phyloP scores from a whole-genome alignment of 2,113 vertebrate species.

The Pollachius pollachius region DNA sequence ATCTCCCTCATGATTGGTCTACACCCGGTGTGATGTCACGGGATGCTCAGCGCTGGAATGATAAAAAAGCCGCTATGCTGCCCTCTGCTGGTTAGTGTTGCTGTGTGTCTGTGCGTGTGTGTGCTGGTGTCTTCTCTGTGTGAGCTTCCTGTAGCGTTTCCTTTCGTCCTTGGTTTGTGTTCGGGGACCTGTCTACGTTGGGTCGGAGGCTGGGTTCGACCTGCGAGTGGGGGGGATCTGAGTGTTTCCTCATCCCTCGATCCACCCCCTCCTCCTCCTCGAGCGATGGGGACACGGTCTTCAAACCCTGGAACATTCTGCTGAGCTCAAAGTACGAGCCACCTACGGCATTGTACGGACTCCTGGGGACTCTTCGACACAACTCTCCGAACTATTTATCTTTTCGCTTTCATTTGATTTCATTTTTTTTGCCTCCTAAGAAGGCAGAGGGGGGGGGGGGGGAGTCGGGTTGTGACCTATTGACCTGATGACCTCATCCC shows the following conservation, averaged over 20 bases:
- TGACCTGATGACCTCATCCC: not conserved
- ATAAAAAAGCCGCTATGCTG: slow-evolving; percentile 49
- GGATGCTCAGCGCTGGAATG: slow-evolving; percentile 57
- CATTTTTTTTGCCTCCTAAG: too few species aligned
- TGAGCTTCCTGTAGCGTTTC: slow-evolving; percentile 45
- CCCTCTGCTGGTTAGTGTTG: slow-evolving; percentile 2
- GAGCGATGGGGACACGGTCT: slow-evolving; percentile 18
- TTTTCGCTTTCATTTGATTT: slow-evolving; percentile 6
- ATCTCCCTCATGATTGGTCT: slow-evolving; percentile 46
- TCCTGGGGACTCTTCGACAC: slow-evolving; percentile 32
- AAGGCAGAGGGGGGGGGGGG: not conserved
- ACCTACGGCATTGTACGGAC: slow-evolving; percentile 40
- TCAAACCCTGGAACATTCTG: slow-evolving; percentile 42
- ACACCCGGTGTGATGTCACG: slow-evolving; percentile 60
- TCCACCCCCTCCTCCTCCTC: slow-evolving; percentile 5
- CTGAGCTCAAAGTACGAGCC: slow-evolving; percentile 1
- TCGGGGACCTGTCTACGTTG: too few species aligned
- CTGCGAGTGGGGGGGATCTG: slow-evolving; percentile 13
- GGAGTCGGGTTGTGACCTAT: slow-evolving; percentile 4
- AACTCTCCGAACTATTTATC: slow-evolving; percentile 15
- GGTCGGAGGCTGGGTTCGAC: slow-evolving; percentile 18
- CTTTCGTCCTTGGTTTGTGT: slow-evolving; percentile 27
- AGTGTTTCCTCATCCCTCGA: slow-evolving; percentile 12
- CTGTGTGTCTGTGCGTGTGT: slow-evolving; percentile 46
- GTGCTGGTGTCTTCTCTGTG: slow-evolving; percentile 35